Base-by-base conservation (phyloP, 2,113 vertebrate genomes). In the Lasiurus borealis region DNA sequence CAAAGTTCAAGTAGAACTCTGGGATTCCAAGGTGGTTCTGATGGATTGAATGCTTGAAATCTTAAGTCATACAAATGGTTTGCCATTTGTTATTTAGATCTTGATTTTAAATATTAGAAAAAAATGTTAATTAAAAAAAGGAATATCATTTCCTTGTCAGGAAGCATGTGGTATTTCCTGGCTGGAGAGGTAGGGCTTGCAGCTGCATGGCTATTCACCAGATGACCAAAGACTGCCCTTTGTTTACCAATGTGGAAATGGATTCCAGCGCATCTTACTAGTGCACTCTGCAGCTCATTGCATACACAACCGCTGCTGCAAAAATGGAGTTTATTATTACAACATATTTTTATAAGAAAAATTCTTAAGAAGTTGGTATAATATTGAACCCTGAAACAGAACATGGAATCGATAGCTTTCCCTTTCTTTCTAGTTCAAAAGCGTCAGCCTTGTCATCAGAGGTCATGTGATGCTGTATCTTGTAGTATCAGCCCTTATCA, bases 311-410 rank as follows among this genome's bases (percentile, higher is more conserved):
- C 8, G 13, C 8, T 86, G 5, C 64, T 34, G n/a, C 27, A 93
- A 85, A 92, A 85, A 34, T 46, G 52, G 86, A 93, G 18, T 57
- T 90, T 80, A 77, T 75, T 93, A 13, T 69, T 57, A 40, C 18
- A 89, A 59, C 73, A 75, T 3, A 8, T 40, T 59, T 89, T 23
- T 13, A 40, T 84, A 34, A 93, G 91, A 54, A 85, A 87, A 68
- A 48, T 19, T 18, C 16, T 71, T n/a, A 73, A 77, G 68, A 73
- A 48, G 34, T 73, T 46, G 18, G 1, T 88, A 0, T 44, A 36
- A 76, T 27, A 52, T 64, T 85, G 62, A 92, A 25, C 69, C 62
- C 11, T 36, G 14, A 66, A 87, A 78, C 7, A 90, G 50, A 50
- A 71, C 5, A 27, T 19, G 34, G 8, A 25, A 44, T 66, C 12